Percentiles rank a stretch among this genome's conserved stretches.
Evolutionary conservation across 1,140 invertebrate species (phyloP).

Genomic region (Drosophila rhopaloa): DNA sequence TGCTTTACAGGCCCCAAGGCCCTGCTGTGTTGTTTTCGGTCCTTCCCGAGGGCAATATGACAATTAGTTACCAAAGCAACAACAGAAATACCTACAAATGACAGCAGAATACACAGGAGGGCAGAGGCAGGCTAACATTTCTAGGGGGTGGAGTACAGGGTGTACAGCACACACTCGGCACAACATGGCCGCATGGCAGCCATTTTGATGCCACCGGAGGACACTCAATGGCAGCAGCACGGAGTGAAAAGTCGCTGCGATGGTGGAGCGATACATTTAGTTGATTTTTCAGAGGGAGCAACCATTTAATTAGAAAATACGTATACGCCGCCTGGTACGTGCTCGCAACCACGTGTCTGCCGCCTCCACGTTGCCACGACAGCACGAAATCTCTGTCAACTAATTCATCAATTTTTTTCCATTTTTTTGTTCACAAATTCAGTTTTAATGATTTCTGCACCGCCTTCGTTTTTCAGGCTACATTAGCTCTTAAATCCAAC

Average conservation of each 20-base stretch:
- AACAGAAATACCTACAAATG: constrained; percentile 82
- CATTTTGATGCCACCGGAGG: constrained; percentile 72
- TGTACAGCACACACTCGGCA: constrained; percentile 53
- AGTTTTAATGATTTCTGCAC: constrained; percentile 36
- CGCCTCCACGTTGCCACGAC: constrained; percentile 30
- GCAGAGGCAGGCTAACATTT: neutral
- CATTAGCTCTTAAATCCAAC: constrained; percentile 19
- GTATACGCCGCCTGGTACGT: constrained; percentile 70
- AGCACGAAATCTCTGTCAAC: constrained; percentile 52
- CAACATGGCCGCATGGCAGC: constrained; percentile 78
- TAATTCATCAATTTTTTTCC: constrained; percentile 72
- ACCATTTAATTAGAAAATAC: constrained; percentile 81
- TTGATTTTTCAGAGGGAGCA: constrained; percentile 38
- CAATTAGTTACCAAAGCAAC: constrained; percentile 83
- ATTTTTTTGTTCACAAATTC: constrained; percentile 15
- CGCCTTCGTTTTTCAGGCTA: neutral
- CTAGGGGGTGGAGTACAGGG: constrained; percentile 13
- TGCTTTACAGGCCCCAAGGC: constrained; percentile 14
- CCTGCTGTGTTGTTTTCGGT: constrained; percentile 52
- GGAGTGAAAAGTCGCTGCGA: constrained; percentile 28
- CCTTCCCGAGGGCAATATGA: constrained; percentile 75
- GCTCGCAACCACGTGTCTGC: constrained; percentile 19
- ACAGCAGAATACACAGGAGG: constrained; percentile 71
- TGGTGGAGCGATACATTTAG: constrained; percentile 36
- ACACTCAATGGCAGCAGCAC: constrained; percentile 53